These are phyloP conservation scores for Lasius platythorax DNA, from an alignment of 2,888 invertebrate species.

Conservation along the genomic window DNA sequence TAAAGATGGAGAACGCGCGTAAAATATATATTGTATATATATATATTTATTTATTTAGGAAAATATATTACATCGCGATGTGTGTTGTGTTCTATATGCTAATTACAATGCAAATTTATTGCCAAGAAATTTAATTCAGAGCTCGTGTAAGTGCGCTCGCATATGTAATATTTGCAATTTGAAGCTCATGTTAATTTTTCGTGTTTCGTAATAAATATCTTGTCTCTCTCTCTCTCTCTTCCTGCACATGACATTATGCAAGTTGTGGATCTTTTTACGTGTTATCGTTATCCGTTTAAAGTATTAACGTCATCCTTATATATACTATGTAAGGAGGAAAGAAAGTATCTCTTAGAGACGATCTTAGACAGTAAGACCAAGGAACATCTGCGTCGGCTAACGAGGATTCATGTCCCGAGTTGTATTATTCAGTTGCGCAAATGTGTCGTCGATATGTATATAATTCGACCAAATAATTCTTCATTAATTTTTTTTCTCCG, in stretches of 20 bases:
- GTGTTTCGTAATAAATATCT: neutral
- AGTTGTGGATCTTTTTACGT: neutral
- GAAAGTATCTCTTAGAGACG: conserved; percentile 31
- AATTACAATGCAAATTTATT: neutral
- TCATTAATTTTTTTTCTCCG: conserved; percentile 35
- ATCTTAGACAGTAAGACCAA: conserved; percentile 25
- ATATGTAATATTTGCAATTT: neutral
- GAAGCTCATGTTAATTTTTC: neutral
- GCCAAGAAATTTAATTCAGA: neutral
- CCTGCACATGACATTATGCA: neutral
- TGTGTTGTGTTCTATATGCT: neutral
- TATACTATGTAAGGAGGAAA: neutral
- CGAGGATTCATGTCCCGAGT: conserved; percentile 52
- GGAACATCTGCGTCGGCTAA: conserved; percentile 51
- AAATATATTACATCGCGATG: neutral
- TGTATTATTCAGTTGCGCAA: conserved; percentile 49
- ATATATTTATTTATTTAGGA: neutral
- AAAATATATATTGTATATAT: neutral
- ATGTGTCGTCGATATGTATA: conserved; percentile 18
- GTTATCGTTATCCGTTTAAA: neutral
- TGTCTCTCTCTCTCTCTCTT: neutral
- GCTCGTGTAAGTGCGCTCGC: neutral
- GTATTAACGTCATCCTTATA: neutral
- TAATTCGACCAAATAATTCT: conserved; percentile 46
- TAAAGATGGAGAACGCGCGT: neutral